These are phyloP conservation scores for Tinea semifulvella DNA, from an alignment of 2,888 invertebrate species.

Conservation along the genomic window DNA sequence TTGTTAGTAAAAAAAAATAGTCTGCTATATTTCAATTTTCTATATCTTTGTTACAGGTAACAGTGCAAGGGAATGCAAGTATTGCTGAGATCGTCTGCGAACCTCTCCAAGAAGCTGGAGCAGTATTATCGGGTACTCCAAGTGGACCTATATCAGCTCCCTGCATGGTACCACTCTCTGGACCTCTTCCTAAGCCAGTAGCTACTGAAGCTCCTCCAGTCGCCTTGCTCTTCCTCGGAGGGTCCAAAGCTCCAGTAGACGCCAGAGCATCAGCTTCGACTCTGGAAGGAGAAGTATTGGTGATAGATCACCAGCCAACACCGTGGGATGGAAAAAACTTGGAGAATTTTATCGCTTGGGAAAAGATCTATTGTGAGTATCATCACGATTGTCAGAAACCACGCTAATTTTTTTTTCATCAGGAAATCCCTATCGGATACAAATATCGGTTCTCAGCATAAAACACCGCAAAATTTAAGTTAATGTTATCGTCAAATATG, in stretches of 20 bases:
- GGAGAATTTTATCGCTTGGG: conserved; percentile 55
- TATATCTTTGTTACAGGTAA: conserved; percentile 38
- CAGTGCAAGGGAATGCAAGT: conserved; percentile 46
- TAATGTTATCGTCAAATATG: no score
- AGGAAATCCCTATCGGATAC: no score
- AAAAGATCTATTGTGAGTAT: conserved; percentile 55
- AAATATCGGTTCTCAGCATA: no score
- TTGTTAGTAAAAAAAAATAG: no score
- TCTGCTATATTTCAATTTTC: no score
- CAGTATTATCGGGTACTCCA: conserved; percentile 45
- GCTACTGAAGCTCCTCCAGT: conserved; percentile 35
- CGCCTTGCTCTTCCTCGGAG: conserved; percentile 66
- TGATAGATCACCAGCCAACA: conserved; percentile 66
- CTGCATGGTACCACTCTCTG: conserved; percentile 35
- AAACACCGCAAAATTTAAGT: no score
- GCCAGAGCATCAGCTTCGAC: conserved; percentile 64
- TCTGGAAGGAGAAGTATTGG: conserved; percentile 70
- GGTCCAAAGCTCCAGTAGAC: conserved; percentile 71
- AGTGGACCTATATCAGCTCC: conserved; percentile 46
- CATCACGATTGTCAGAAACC: no score
- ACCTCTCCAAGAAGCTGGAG: conserved; percentile 50
- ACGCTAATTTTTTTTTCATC: no score
- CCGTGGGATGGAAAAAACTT: conserved; percentile 64
- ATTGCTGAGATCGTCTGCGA: conserved; percentile 58
- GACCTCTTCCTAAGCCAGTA: conserved; percentile 37